phyloP scores from a whole-genome alignment of 2,113 vertebrate species.

The Cercopithecus mona region DNA sequence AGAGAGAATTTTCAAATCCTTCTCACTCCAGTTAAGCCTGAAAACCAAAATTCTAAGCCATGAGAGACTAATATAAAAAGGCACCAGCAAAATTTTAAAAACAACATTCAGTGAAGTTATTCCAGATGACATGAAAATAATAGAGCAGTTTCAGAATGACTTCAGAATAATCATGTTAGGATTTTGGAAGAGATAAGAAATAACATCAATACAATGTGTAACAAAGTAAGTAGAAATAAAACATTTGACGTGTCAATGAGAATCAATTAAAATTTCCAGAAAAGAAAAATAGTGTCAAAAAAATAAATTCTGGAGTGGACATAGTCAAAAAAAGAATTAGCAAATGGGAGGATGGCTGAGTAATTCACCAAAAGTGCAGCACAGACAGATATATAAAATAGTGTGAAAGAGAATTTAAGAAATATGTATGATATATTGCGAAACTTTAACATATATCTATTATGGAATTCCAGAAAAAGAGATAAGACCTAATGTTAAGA shows the following conservation, averaged over 20 bases:
- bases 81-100: not conserved
- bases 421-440: not conserved
- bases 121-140: not conserved
- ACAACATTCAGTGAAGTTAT: not conserved
- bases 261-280: not conserved
- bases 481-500: not conserved
- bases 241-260: not conserved
- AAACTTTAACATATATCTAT: not conserved
- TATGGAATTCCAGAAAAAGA: not conserved
- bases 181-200: not conserved
- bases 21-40: not conserved
- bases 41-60: conserved; percentile 30
- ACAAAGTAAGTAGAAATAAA: not conserved
- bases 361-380: not conserved
- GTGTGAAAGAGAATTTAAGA: conserved; percentile 7
- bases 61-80: not conserved
- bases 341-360: not conserved
- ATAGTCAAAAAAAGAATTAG: conserved; percentile 16
- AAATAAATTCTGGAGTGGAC: not conserved
- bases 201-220: not conserved
- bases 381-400: not conserved
- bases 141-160: not conserved
- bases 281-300: not conserved
- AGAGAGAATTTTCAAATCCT: not conserved
- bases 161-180: not conserved